Conservation (phyloP, 1,140 invertebrate genomes). For the Dolichoris vasculosae region DNA sequence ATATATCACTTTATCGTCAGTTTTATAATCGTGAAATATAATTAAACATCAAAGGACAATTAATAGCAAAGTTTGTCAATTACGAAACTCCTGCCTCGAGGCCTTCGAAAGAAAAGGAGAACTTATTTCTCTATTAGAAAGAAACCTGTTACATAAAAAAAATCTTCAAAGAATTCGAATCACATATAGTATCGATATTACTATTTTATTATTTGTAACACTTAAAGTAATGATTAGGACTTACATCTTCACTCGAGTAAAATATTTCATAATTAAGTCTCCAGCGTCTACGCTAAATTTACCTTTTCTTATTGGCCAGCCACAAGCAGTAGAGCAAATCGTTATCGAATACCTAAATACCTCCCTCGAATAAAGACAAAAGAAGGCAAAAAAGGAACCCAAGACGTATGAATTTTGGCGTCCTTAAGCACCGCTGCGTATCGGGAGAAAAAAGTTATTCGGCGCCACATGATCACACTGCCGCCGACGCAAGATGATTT, state of each 20-base stretch:
- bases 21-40: no score
- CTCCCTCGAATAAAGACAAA: background rate
- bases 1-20: no score
- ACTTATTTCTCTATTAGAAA: background rate
- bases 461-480: slow-evolving; percentile 14
- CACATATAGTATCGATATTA: background rate
- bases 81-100: background rate
- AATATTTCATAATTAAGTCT: background rate
- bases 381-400: background rate
- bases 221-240: background rate
- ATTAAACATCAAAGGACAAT: background rate
- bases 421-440: background rate
- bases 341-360: no score
- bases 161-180: background rate
- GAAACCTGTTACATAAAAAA: background rate
- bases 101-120: background rate
- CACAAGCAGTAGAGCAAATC: background rate
- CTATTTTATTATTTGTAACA: background rate
- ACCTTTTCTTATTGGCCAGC: background rate
- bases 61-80: background rate
- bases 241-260: background rate
- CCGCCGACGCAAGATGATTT: slow-evolving; percentile 29
- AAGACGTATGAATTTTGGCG: background rate
- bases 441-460: slow-evolving; percentile 14
- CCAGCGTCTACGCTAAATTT: no score